Conservation (phyloP, 2,113 vertebrate genomes). For the Larimichthys polyactis region DNA sequence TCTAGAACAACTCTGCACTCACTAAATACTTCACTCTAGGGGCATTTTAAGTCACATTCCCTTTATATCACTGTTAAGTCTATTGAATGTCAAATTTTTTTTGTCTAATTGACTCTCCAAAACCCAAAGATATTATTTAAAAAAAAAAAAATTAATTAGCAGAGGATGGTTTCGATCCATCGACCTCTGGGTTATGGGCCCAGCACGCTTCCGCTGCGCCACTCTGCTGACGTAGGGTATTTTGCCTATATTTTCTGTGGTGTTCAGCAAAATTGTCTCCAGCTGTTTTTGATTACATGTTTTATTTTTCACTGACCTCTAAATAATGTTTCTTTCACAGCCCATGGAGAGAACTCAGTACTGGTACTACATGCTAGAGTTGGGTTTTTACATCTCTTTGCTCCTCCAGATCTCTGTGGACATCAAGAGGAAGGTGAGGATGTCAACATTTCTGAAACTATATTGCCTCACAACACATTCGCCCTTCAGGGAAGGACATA, state of each 20-base stretch:
- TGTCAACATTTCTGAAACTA: not conserved
- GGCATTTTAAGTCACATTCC: too few relatives aligned
- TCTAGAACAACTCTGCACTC: not conserved
- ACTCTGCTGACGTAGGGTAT: conserved; percentile 76
- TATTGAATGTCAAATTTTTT: not conserved
- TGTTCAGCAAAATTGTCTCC: not conserved
- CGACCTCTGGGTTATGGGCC: conserved; percentile 86
- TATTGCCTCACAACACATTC: conserved; percentile 1
- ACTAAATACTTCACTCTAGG: too few relatives aligned
- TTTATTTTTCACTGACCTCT: not conserved
- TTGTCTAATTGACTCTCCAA: not conserved
- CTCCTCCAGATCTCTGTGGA: conserved; percentile 91
- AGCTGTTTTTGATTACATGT: not conserved
- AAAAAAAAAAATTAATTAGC: too few relatives aligned
- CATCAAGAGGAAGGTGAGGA: conserved; percentile 91
- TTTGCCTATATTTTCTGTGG: not conserved
- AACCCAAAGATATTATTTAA: not conserved
- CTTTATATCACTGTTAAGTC: too few relatives aligned
- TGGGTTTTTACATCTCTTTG: conserved; percentile 92
- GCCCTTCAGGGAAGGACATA: not conserved
- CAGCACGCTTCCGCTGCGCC: conserved; percentile 90
- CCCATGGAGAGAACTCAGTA: conserved; percentile 85
- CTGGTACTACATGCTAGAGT: conserved; percentile 93
- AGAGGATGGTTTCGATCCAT: conserved; percentile 83
- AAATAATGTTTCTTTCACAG: conserved; percentile 72